Evolutionary conservation across 2,888 invertebrate species (phyloP).

Genomic region (Nesidiocoris tenuis): DNA sequence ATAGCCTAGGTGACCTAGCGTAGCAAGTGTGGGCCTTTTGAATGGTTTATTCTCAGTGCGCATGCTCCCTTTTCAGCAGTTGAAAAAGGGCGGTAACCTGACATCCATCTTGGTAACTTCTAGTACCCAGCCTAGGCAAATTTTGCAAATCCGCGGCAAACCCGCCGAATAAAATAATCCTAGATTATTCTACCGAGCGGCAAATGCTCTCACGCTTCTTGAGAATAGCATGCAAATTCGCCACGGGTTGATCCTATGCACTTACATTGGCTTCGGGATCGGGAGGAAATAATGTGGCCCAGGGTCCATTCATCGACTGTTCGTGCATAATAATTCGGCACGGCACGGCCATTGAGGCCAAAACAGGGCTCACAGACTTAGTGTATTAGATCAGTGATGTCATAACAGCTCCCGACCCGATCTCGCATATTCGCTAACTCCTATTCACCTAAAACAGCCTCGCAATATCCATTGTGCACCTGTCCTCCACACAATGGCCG

Average conservation of each 20-base stretch:
- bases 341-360: constrained; percentile 5
- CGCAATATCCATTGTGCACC: constrained; percentile 25
- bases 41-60: too few relatives aligned
- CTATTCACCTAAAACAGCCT: not conserved
- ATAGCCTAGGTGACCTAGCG: too few relatives aligned
- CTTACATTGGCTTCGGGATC: not conserved
- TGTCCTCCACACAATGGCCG: constrained; percentile 26
- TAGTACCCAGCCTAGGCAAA: too few relatives aligned
- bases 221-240: not conserved
- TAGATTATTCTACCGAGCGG: too few relatives aligned
- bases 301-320: constrained; percentile 15
- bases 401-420: not conserved
- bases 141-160: too few relatives aligned
- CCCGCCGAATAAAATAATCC: too few relatives aligned
- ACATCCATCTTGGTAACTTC: too few relatives aligned
- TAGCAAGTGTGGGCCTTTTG: too few relatives aligned
- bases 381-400: constrained; percentile 3
- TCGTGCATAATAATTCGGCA: constrained; percentile 19
- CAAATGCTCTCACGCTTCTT: not conserved
- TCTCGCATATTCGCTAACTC: not conserved
- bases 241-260: not conserved
- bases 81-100: too few relatives aligned
- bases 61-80: too few relatives aligned
- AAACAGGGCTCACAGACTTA: constrained; percentile 30
- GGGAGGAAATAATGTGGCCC: not conserved